Percentiles rank a stretch among this genome's conserved stretches.
phyloP scores from a whole-genome alignment of 1,140 invertebrate species.

The Ceratina calcarata region DNA sequence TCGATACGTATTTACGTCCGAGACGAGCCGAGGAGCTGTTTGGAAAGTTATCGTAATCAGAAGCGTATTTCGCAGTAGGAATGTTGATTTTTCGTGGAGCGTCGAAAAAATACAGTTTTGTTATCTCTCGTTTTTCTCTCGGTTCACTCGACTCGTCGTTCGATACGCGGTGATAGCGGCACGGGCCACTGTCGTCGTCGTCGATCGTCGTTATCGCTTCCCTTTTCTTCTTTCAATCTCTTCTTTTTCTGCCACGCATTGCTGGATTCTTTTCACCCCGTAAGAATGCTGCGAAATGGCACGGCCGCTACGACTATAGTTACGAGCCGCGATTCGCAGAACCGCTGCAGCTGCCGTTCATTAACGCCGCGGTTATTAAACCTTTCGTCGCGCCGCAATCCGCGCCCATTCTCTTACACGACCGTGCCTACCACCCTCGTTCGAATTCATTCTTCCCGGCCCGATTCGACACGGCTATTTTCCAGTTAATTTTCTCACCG shows the following conservation, averaged over 20 bases:
- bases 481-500: not conserved
- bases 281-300: conserved; percentile 43
- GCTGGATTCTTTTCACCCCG: conserved; percentile 29
- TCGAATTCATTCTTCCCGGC: conserved; percentile 43
- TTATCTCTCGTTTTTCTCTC: conserved; percentile 13
- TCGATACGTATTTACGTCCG: too few relatives aligned
- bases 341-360: conserved; percentile 55
- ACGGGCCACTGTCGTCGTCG: too few relatives aligned
- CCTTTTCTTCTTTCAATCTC: not conserved
- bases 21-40: too few relatives aligned
- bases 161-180: too few relatives aligned
- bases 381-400: conserved; percentile 44
- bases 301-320: not conserved
- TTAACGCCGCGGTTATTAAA: conserved; percentile 54
- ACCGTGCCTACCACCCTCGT: conserved; percentile 19
- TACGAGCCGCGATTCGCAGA: conserved; percentile 40
- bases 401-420: conserved; percentile 30
- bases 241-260: conserved; percentile 16
- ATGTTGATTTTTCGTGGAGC: not conserved
- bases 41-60: not conserved
- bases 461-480: not conserved
- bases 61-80: not conserved
- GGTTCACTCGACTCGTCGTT: too few relatives aligned
- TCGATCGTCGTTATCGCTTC: not conserved
- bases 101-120: too few relatives aligned